phyloP scores from a whole-genome alignment of 2,113 vertebrate species.

The Gambusia holbrooki region DNA sequence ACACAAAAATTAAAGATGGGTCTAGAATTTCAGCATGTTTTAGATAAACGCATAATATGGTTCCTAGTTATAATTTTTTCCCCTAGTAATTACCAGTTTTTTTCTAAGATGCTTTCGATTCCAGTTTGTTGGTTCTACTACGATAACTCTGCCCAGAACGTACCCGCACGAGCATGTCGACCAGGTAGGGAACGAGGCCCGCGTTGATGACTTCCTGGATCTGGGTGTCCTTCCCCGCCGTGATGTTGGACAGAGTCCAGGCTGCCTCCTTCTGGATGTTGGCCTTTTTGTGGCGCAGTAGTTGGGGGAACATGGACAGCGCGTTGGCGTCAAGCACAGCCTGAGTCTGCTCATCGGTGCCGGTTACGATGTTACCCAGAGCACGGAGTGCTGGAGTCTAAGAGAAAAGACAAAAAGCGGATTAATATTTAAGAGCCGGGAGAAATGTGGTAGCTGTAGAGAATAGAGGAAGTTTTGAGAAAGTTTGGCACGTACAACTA shows the following conservation, averaged over 20 bases:
- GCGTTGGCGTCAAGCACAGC: slow-evolving; percentile 87
- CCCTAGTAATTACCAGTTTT: too few species aligned
- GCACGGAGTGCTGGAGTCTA: slow-evolving; percentile 92
- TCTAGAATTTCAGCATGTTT: too few species aligned
- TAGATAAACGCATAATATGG: too few species aligned
- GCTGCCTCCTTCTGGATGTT: slow-evolving; percentile 97
- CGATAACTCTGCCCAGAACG: slow-evolving; percentile 3
- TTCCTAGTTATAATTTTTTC: too few species aligned
- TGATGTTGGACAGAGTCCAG: slow-evolving; percentile 98
- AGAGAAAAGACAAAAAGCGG: background rate
- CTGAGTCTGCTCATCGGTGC: slow-evolving; percentile 98
- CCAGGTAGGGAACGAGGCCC: slow-evolving; percentile 87
- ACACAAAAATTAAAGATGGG: too few species aligned
- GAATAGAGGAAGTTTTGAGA: background rate
- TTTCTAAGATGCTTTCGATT: too few species aligned
- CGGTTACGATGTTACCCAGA: slow-evolving; percentile 96
- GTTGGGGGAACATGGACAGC: slow-evolving; percentile 82
- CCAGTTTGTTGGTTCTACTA: too few species aligned
- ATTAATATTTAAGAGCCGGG: background rate
- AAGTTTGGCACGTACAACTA: slow-evolving; percentile 81
- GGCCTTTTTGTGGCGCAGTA: slow-evolving; percentile 88
- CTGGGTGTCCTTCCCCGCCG: slow-evolving; percentile 91
- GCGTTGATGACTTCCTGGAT: slow-evolving; percentile 94
- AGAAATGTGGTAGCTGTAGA: too few species aligned
- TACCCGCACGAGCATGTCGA: slow-evolving; percentile 88